Evolutionary conservation across 2,797 vertebrate species (phyloP).

Genomic region (Sebastes taczanowskii): DNA sequence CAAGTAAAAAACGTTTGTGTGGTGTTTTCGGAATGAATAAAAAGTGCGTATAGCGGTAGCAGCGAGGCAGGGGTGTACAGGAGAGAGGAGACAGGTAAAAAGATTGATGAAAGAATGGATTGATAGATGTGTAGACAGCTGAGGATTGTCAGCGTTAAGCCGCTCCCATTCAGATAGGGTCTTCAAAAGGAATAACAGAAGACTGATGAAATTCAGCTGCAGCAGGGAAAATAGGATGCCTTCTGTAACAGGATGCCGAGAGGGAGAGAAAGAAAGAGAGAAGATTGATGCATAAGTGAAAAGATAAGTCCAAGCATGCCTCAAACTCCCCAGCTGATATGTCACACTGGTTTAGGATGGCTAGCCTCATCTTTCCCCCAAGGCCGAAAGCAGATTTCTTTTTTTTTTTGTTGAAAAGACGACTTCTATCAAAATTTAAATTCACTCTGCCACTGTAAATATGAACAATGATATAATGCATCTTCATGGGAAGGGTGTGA

Average conservation of each 20-base stretch:
- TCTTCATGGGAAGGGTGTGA: conserved; percentile 8
- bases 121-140: conserved; percentile 64
- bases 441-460: conserved; percentile 56
- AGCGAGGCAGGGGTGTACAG: conserved; percentile 2
- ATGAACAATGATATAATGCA: conserved; percentile 40
- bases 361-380: conserved; percentile 33
- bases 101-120: conserved; percentile 62
- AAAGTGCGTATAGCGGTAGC: background rate
- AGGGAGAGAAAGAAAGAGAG: conserved; percentile 4
- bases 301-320: conserved; percentile 66
- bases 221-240: conserved; percentile 48
- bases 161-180: conserved; percentile 62
- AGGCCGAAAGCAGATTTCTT: conserved; percentile 35
- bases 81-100: conserved; percentile 34
- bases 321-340: conserved; percentile 57
- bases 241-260: conserved; percentile 50
- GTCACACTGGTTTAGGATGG: conserved; percentile 54
- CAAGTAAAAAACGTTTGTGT: conserved; percentile 11
- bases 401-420: conserved; percentile 18
- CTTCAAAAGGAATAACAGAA: conserved; percentile 68
- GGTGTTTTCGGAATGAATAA: conserved; percentile 27
- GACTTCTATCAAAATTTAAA: conserved; percentile 59
- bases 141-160: conserved; percentile 63
- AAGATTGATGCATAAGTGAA: conserved; percentile 71
- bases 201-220: conserved; percentile 67